Base-by-base conservation (phyloP, 2,797 vertebrate species). In the Diplodus puntazzo region DNA sequence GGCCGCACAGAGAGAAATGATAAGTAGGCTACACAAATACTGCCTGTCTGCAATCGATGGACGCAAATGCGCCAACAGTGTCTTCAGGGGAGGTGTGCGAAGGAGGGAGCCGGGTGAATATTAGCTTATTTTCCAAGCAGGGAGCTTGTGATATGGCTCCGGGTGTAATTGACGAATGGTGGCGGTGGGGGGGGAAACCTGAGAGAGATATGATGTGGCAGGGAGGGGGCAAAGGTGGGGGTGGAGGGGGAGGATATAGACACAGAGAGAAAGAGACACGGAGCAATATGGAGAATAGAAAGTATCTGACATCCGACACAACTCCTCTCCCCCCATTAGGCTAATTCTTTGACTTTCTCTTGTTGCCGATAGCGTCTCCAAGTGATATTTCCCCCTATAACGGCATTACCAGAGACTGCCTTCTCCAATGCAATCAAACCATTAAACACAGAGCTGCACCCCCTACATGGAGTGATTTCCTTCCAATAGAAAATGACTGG, bases 361-460 rank as follows among this genome's bases (percentile, higher is more conserved):
- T 85, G 90, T 94, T 94, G 92, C 92, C 88, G 77, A 90, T 84
- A 91, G 66, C 78, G 34, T 91, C 85, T 88, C 76, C 77, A 58
- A 91, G 83, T 88, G 88, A 92, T 90, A 91, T 89, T 86, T 86
- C 81, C 84, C 75, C 69, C 75, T 77, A 43, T 87, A 91, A 89
- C 75, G 64, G 87, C 91, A 92, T 93, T 92, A 91, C 81, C 73
- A 90, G 85, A 62, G 89, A 73, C 88, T 93, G 90, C 92, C 91
- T 90, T 72, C 84, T 89, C 90, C 92, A 92, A 94, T 94, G 87
- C 92, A 93, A 93, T 94, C 92, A 94, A 93, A 91, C 91, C 93
- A 91, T 94, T 93, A 91, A 90, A 92, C 91, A 94, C 89, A 80
- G 79, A 0, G 62, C 84, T 72, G 79, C 80, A 74, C 64, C 78